phyloP scores from a whole-genome alignment of 2,888 invertebrate genomes.

The Dendrolimus houi region DNA sequence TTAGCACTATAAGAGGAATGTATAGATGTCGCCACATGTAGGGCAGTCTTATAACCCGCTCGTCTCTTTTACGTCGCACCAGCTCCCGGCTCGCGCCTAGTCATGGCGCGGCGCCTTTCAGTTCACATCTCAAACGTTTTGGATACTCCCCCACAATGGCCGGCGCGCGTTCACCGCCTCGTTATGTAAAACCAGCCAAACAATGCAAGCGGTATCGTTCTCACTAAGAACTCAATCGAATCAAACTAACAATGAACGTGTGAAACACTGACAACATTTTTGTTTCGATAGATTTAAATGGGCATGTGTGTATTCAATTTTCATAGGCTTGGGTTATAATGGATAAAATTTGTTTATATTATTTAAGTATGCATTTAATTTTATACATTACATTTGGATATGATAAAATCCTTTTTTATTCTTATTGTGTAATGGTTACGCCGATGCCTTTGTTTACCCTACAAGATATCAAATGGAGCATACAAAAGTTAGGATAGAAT shows the following conservation, averaged over 20 bases:
- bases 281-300: background rate
- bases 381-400: too few species aligned
- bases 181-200: conserved; percentile 70
- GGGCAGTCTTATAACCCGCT: background rate
- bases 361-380: too few species aligned
- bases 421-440: too few species aligned
- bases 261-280: conserved; percentile 25
- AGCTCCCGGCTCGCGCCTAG: conserved; percentile 45
- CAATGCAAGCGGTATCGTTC: conserved; percentile 66
- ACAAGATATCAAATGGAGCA: too few species aligned
- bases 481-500: too few species aligned
- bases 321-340: background rate
- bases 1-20: too few species aligned
- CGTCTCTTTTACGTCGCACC: conserved; percentile 20
- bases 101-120: conserved; percentile 73
- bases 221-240: conserved; percentile 66
- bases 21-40: too few species aligned
- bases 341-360: too few species aligned
- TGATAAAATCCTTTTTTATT: too few species aligned
- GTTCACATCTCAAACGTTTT: conserved; percentile 61
- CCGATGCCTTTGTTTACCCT: too few species aligned
- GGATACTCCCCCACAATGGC: conserved; percentile 60
- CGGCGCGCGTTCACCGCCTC: conserved; percentile 59
- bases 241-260: conserved; percentile 63
- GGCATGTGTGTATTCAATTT: background rate